These are phyloP conservation scores for Percina caprodes DNA, from an alignment of 2,113 vertebrate species.

Conservation along the genomic window DNA sequence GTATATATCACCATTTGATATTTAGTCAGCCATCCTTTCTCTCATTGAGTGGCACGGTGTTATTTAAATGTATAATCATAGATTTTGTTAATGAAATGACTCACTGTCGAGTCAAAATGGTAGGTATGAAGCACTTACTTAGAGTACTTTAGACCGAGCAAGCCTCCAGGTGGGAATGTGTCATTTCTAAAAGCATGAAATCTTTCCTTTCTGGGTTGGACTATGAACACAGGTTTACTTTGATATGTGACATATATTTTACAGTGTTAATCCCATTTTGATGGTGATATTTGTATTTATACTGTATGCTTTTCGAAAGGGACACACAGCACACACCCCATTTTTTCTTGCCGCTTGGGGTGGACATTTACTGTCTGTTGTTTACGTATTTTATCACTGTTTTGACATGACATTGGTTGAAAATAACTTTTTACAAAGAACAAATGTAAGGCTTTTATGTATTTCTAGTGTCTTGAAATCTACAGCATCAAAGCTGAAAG, in stretches of 20 bases:
- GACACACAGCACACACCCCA: not conserved
- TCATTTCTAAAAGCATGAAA: conserved; percentile 47
- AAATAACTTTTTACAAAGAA: conserved; percentile 43
- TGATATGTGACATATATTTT: conserved; percentile 24
- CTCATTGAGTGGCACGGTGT: conserved; percentile 69
- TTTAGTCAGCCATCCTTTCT: conserved; percentile 70
- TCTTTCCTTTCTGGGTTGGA: conserved; percentile 7
- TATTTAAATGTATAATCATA: conserved; percentile 84
- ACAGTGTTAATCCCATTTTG: conserved; percentile 3
- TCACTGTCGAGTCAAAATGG: conserved; percentile 63
- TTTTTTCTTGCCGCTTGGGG: not conserved
- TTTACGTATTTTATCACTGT: conserved; percentile 41
- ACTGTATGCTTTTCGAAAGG: not conserved
- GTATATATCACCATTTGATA: conserved; percentile 77
- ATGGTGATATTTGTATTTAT: conserved; percentile 20
- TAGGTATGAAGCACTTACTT: conserved; percentile 70
- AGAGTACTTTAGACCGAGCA: conserved; percentile 51
- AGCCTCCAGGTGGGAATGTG: conserved; percentile 44
- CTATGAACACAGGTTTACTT: conserved; percentile 30
- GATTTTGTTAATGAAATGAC: conserved; percentile 81
- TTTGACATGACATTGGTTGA: conserved; percentile 42
- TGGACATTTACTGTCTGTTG: conserved; percentile 1
- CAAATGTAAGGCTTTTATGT: conserved; percentile 34
- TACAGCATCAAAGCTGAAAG: conserved; percentile 50
- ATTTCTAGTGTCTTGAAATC: conserved; percentile 19